Evolutionary conservation across 2,797 vertebrate species (phyloP), one percentile per base, ranked within the genome.

Genomic region (Hypotaenidia philippensis): DNA sequence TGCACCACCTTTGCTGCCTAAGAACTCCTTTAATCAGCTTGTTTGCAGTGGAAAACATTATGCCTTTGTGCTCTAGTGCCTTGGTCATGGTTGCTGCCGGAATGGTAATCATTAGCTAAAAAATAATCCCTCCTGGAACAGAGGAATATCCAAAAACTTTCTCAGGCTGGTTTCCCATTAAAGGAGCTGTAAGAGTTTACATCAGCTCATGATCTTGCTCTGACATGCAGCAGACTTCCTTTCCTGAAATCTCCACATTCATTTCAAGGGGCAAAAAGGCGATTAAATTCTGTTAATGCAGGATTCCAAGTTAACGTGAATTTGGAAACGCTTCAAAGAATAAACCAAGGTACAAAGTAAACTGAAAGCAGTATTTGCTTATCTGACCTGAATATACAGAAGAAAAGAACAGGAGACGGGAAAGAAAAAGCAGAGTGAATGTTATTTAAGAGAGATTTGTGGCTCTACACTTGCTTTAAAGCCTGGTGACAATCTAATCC

Each of bases 301-400:
- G 18, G 21, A 60, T 78, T 86, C 40, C 25, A 56, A 22, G 16
- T 65, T 75, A 89, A 57, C 1, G 2, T 17, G 23, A 75, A 89
- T 79, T 93, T 93, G 74, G 63, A 90, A 93, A 81, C 5, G 36
- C 38, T 92, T 93, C 59, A 84, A 87, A 87, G 66, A 87, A 65
- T 59, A 55, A 88, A 75, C 36, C n/a, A 26, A 71, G 14, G 5
- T n/a, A 75, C 65, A 57, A 86, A 83, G 41, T 44, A 63, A 61
- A 77, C 9, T 21, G 47, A 83, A 91, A 93, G 68, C 3, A 8
- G 4, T 68, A 68, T 78, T 89, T 76, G 22, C 31, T 90, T 78
- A 64, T 53, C 70, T 87, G 59, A 75, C 27, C 34, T 55, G 59
- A 92, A 61, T 50, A 61, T 50, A 66, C 1, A 72, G 57, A 76